A percentile compares a stretch with the other conserved stretches of the same genome.
phyloP scores from a whole-genome alignment of 2,113 vertebrate species.

The Carassius auratus region DNA sequence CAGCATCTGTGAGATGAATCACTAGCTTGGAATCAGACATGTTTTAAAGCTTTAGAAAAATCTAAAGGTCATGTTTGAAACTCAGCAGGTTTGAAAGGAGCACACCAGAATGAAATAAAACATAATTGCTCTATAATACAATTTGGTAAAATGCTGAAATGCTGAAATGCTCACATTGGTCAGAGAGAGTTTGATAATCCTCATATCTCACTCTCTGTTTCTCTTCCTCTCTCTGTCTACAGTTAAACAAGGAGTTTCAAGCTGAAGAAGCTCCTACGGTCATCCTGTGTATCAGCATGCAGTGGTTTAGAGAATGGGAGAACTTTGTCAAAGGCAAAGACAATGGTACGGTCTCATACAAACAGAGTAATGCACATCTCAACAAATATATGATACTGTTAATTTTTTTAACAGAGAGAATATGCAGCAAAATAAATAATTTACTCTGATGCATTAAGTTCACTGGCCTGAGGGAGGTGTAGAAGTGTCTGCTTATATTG shows the following conservation, averaged over 20 bases:
- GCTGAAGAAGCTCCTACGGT: constrained; percentile 91
- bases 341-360: constrained; percentile 77
- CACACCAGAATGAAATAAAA: neutral
- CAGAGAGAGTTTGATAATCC: neutral
- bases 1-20: neutral
- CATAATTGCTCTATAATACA: neutral
- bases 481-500: neutral
- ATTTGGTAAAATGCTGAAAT: neutral
- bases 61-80: neutral
- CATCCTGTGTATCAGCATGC: constrained; percentile 98
- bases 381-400: neutral
- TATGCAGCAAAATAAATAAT: neutral
- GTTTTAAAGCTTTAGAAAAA: neutral
- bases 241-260: constrained; percentile 99
- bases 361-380: neutral
- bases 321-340: constrained; percentile 97
- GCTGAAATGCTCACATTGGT: neutral
- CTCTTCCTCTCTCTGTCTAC: constrained; percentile 1
- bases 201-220: neutral
- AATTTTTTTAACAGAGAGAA: neutral
- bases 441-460: neutral
- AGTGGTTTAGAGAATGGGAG: constrained; percentile 99
- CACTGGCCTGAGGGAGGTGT: neutral
- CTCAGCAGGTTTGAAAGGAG: neutral
- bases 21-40: neutral